Base-by-base conservation (phyloP, 2,888 invertebrate species). In the Elmis aenea region DNA sequence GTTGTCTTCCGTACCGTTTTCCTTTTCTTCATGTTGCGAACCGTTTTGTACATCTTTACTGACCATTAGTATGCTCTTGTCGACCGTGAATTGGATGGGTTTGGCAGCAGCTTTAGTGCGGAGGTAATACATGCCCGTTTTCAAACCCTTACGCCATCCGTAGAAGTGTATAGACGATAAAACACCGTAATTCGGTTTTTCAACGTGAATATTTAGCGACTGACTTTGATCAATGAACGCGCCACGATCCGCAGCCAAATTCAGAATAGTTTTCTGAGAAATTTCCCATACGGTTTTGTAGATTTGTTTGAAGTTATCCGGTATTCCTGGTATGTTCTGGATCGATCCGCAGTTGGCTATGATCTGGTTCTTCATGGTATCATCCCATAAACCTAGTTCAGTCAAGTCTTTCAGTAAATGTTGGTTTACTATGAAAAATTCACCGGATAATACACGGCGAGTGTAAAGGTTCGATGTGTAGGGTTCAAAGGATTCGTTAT, bases 151-250 rank as follows among this genome's bases (percentile, higher is more conserved):
- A 70, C 89, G 85, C 99, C 99, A 99, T 0, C 90, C 91, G 65
- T 91, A 90, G 68, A 99, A 99, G 69, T 99, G 99, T 80, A 99
- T 97, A 2, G 96, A 96, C 2, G 94, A 90, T 33, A 99, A 72
- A 64, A 92, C 92, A 3, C 88, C 92, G 61, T 90, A 90, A 59
- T 85, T 90, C 3, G 99, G 93, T 61, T 90, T 85, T 3, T 92
- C 95, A 38, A 99, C 90, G 67, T 97, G 95, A 47, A 99, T 83
- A 66, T 99, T 99, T 53, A 99, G 80, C 0, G 95, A 95, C 64
- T 99, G 99, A 47, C 94, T 94, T 71, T 99, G 99, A 69, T 99
- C 99, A 55, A 99, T 96, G 64, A 88, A 99, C 0, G 97, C 93
- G 2, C 95, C 97, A 47, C 99, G 77, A 66, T 96, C 97, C 0